Evolutionary conservation across 2,113 vertebrate genomes (phyloP), one percentile per base, ranked within the genome.

Genomic region (Chelonoidis abingdonii): DNA sequence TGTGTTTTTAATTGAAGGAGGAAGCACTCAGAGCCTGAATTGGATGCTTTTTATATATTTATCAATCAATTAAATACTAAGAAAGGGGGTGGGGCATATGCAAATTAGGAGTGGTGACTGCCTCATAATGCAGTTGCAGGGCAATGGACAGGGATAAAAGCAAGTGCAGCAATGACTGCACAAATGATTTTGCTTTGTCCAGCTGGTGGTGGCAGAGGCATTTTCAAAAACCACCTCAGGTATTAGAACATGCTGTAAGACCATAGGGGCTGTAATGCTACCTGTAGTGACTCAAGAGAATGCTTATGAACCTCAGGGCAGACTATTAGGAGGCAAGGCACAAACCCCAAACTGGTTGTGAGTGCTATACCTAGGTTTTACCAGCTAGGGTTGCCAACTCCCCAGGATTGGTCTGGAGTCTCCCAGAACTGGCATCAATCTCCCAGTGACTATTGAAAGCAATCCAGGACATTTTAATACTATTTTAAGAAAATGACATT

Each of bases 21-120:
- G 14, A 5, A 38, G 72, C 92, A 88, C 50, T 85, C 1, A 65
- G 50, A 89, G 88, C 94, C 41, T 52, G 65, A 80, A 41, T 87
- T 14, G 35, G 72, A 65, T 95, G 65, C 80, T 38, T 76, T 95
- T 93, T 94, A 92, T 95, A 83, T 88, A 92, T 83, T 88, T 25
- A 88, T 54, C 16, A 93, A 91, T 90, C 25, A 31, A 83, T 95
- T 89, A 92, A 94, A 93, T 91, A 13, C 83, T 87, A 75, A 94
- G 87, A 78, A 78, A 47, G 24, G 24, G 14, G 24, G 59, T 83
- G 53, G 62, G 89, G 75, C 27, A 59, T 62, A 17, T 76, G 81
- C 86, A 92, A 62, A 79, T 41, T 27, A 93, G 83, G 49, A 88
- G 76, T n/a, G 91, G 41, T 87, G 79, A 80, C 82, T 75, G 76